Evolutionary conservation across 2,113 vertebrate genomes (phyloP), one percentile per base, ranked within the genome.

Genomic region (Amphiprion percula): DNA sequence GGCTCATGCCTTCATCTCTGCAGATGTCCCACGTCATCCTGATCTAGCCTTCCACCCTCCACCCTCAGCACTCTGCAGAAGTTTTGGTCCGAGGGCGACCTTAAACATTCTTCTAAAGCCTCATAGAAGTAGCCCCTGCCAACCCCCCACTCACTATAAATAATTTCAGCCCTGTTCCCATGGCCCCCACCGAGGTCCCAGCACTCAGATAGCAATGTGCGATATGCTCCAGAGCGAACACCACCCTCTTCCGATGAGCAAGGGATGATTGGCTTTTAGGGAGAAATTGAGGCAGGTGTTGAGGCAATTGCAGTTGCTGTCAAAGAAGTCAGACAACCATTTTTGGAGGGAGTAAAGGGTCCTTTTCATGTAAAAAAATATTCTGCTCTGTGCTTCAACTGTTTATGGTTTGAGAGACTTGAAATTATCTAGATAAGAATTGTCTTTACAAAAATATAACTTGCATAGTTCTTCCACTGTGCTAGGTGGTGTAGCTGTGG

Each of bases 151-250:
- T 52, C 59, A 69, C 90, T 92, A 91, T 89, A 91, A 93, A 93
- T 91, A 90, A 86, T 80, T 74, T 65, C 82, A 86, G 85, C 80
- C 85, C 72, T 88, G 88, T 95, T 95, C 94, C 93, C 95, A 95
- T 93, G 92, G 91, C 81, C 90, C 86, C 80, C 83, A 80, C 83
- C 8, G 33, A 83, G 66, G 79, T 84, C 87, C 88, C 68, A 52
- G 76, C 66, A 33, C 68, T 68, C 59, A 17, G 23, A 54, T 66
- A 85, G 63, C 77, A 74, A 79, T 68, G 71, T 47, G 56, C 23
- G 65, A 84, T 71, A 44, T 62, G 79, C 61, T 74, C 56, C 64
- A 74, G 59, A 72, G 50, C 76, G 52, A 59, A 44, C 19, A n/a
- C 63, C 47, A 60, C 37, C 21, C 5, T 53, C 52, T 58, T 64